phyloP scores from a whole-genome alignment of 2,797 vertebrate species.

The Microctenopoma stevenorrisi region DNA sequence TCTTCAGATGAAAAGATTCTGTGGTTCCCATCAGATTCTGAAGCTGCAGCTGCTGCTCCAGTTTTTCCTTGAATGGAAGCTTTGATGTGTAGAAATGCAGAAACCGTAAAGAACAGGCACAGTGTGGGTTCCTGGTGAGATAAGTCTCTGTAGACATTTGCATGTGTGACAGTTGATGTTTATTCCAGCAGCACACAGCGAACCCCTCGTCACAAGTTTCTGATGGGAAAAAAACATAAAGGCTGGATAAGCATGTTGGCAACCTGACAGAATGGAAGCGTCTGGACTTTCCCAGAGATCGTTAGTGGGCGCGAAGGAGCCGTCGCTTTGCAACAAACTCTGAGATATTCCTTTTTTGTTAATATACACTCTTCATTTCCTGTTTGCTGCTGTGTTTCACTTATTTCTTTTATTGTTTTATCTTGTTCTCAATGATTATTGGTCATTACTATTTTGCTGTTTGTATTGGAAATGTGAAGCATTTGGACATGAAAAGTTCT shows the following conservation, averaged over 20 bases:
- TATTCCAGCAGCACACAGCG: not conserved
- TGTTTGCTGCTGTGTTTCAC: no score
- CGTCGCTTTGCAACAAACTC: no score
- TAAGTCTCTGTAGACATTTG: conserved; percentile 24
- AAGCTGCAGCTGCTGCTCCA: conserved; percentile 37
- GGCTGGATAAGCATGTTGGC: not conserved
- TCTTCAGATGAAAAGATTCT: conserved; percentile 30
- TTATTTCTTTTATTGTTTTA: no score
- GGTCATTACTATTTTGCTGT: no score
- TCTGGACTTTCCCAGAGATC: no score
- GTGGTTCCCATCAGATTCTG: conserved; percentile 42
- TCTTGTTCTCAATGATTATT: no score
- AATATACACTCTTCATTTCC: no score
- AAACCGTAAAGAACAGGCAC: conserved; percentile 3
- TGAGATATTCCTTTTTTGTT: no score
- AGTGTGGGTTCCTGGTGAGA: conserved; percentile 36
- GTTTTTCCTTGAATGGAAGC: conserved; percentile 20
- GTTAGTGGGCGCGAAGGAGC: no score
- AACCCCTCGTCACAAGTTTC: not conserved
- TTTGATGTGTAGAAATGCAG: conserved; percentile 25
- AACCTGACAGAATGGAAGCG: no score
- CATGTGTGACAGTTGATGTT: conserved; percentile 8
- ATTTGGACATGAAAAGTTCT: no score
- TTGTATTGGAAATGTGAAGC: no score
- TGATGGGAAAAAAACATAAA: not conserved